Evolutionary conservation across 2,888 invertebrate species (phyloP).

Genomic region (Mechanitis mazaeus): DNA sequence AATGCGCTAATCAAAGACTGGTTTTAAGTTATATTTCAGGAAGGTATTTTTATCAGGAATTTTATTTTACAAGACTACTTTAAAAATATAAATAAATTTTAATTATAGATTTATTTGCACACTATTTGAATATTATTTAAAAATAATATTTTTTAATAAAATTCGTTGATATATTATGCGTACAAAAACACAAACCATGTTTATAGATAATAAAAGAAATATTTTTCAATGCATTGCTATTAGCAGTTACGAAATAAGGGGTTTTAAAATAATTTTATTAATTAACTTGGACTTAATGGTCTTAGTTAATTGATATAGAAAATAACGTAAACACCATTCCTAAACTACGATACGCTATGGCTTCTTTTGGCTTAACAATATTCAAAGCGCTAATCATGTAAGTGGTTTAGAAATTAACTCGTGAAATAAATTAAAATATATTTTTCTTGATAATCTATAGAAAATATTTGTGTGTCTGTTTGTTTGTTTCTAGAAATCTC

Average conservation of each 20-base stretch:
- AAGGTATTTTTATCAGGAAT: neutral
- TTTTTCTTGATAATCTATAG: conserved; percentile 6
- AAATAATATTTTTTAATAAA: no score
- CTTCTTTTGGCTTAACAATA: conserved; percentile 10
- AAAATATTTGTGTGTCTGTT: neutral
- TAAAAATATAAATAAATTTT: neutral
- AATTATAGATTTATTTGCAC: neutral
- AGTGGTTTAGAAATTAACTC: conserved; percentile 24
- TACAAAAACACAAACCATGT: no score
- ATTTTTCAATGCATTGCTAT: no score
- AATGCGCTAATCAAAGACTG: conserved; percentile 10
- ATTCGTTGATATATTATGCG: no score
- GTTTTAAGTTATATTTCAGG: no score
- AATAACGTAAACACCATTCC: conserved; percentile 6
- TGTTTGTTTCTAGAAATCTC: no score
- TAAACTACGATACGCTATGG: neutral
- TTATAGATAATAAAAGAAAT: no score
- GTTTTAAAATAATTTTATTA: no score
- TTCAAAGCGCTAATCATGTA: conserved; percentile 20
- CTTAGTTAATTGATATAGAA: conserved; percentile 2
- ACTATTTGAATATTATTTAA: no score
- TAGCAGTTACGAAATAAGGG: no score
- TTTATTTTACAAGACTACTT: neutral
- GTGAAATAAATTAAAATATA: conserved; percentile 15
- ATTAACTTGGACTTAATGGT: neutral